Evolutionary conservation across 2,113 vertebrate species (phyloP).

Genomic region (Anoura caudifer): DNA sequence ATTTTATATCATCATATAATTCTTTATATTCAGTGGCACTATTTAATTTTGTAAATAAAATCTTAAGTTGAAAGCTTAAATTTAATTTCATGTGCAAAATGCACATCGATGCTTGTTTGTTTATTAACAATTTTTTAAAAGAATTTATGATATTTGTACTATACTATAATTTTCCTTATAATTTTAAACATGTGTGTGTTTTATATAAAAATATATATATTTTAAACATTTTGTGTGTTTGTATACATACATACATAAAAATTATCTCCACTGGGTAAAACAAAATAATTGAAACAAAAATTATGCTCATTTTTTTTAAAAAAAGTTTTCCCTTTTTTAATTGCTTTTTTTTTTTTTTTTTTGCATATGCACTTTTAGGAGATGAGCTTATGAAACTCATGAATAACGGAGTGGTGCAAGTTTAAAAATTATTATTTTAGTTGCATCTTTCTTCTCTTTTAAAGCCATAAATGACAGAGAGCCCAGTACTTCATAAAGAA

Average conservation of each 20-base stretch:
- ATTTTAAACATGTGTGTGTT: not conserved
- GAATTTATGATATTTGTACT: not conserved
- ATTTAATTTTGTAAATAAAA: slow-evolving; percentile 50
- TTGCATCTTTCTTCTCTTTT: not conserved
- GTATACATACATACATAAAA: not conserved
- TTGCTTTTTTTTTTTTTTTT: no score
- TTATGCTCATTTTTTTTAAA: not conserved
- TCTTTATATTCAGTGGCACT: not conserved
- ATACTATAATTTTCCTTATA: slow-evolving; percentile 27
- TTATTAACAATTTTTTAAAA: not conserved
- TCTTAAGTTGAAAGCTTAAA: slow-evolving; percentile 31
- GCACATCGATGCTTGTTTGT: not conserved
- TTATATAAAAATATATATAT: not conserved
- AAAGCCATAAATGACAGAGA: not conserved
- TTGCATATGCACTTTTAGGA: not conserved
- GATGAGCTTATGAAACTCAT: not conserved
- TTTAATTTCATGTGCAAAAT: not conserved
- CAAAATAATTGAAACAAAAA: slow-evolving; percentile 33
- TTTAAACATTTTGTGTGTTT: not conserved
- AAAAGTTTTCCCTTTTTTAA: no score
- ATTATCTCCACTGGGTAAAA: not conserved
- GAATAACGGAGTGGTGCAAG: not conserved
- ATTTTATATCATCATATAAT: slow-evolving; percentile 11
- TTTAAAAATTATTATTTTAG: not conserved
- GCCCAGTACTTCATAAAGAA: not conserved